Evolutionary conservation across 2,113 vertebrate genomes (phyloP), one percentile per base, ranked within the genome.

Genomic region (Hippocampus abdominalis): DNA sequence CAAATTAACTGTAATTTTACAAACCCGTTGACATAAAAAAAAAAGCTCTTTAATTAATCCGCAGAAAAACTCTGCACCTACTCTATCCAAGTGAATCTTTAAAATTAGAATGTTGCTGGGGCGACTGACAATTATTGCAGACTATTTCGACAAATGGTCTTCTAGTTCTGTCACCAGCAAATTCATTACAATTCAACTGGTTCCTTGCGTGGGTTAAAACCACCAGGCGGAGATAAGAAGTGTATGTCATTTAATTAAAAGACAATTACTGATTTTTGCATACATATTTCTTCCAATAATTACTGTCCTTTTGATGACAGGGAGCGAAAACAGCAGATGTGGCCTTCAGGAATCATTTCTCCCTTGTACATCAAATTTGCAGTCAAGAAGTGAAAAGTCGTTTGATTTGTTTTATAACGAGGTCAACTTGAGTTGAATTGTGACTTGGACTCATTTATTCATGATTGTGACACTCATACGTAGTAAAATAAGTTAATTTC

Each of bases 141-240:
- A 44, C 49, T 49, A 74, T 73, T 63, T 68, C 64, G 0, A 27
- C 40, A 27, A 66, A 39, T 59, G 59, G 53, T n/a, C 59, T 27
- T 61, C 18, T 53, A 67, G 60, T 76, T 46, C 59, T 2, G 25
- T 10, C 49, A 60, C 23, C 10, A 73, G 70, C n/a, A 76, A 70
- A 70, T 66, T n/a, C 65, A 78, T 74, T 46, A 70, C 42, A 73
- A 7, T 16, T 12, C 51, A 68, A 73, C 63, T 49, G 42, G 57
- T 62, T 66, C 49, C 21, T 69, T 13, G 39, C 53, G 66, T 13
- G 6, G 60, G 48, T 21, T 29, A 25, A 61, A 66, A 54, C 65
- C 23, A 48, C 64, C 60, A 23, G 13, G 10, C 29, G 7, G 5
- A 25, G 5, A 48, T 40, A 74, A 56, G 3, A 51, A 20, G 27